A percentile compares a stretch with the other conserved stretches of the same genome.
Conservation (phyloP, 2,113 vertebrate species). For the Uria lomvia region DNA sequence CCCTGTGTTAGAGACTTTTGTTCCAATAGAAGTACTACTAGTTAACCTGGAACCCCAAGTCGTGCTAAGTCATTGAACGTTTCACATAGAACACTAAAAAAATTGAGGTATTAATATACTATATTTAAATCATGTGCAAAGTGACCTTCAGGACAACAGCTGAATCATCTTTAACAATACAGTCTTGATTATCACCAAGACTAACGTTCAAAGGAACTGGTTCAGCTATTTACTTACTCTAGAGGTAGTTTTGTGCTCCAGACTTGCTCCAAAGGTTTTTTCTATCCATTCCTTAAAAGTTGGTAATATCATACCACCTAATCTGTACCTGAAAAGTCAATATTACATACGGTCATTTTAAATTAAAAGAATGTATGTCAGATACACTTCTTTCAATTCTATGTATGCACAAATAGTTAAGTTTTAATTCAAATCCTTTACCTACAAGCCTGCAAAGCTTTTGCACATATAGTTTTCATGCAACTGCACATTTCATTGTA, state of each 20-base stretch:
- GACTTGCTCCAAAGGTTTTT: slow-evolving; percentile 84
- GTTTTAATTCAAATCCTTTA: neutral
- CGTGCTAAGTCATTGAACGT: neutral
- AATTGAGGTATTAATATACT: neutral
- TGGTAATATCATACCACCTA: slow-evolving; percentile 91
- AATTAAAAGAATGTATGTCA: slow-evolving; percentile 34
- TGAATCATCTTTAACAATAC: slow-evolving; percentile 1
- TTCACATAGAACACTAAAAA: neutral
- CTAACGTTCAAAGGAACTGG: slow-evolving; percentile 11
- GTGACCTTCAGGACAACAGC: neutral
- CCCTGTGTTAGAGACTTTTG: neutral
- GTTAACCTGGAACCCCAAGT: neutral
- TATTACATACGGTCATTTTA: slow-evolving; percentile 59
- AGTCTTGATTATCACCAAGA: slow-evolving; percentile 29
- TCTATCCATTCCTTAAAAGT: slow-evolving; percentile 94
- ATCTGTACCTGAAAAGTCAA: slow-evolving; percentile 84
- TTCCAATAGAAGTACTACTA: neutral
- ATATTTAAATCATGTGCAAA: neutral
- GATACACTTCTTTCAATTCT: neutral
- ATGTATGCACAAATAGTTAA: neutral
- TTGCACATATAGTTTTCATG: neutral
- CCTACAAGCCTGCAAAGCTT: neutral
- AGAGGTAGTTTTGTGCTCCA: slow-evolving; percentile 91
- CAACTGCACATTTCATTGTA: neutral
- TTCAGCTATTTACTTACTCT: slow-evolving; percentile 80